These are phyloP conservation scores for Lucinisca nassula DNA, from an alignment of 2,888 invertebrate genomes.

Conservation along the genomic window DNA sequence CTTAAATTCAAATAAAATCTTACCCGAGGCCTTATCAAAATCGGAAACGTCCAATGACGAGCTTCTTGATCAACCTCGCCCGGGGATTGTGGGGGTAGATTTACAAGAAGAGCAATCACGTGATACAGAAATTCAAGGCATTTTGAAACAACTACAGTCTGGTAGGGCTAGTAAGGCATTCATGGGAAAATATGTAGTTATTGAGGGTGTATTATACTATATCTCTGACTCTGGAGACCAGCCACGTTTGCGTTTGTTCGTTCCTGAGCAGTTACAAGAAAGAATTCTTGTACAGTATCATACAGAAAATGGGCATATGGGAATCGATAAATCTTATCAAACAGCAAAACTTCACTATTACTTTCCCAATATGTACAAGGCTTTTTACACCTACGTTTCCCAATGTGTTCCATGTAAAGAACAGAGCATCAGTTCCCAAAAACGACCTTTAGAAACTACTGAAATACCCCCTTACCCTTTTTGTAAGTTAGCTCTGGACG, in stretches of 20 bases:
- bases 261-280: not conserved
- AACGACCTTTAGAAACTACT: not conserved
- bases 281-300: not conserved
- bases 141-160: not conserved
- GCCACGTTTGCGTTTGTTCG: not conserved
- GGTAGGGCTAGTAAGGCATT: not conserved
- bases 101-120: not conserved
- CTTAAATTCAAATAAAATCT: not conserved
- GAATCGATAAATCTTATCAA: not conserved
- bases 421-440: not conserved
- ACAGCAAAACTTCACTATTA: not conserved
- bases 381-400: not conserved
- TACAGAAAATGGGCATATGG: not conserved
- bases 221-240: not conserved
- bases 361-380: not conserved
- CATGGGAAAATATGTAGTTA: not conserved
- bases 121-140: not conserved
- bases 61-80: not conserved
- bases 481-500: not conserved
- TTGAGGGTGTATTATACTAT: not conserved
- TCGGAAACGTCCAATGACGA: not conserved
- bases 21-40: not conserved
- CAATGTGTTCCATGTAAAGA: not conserved
- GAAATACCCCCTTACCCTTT: not conserved
- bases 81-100: not conserved